A percentile compares a stretch with the other conserved stretches of the same genome.
These are phyloP conservation scores for Pomacea maculata DNA, from an alignment of 1,140 invertebrate species.

Conservation along the genomic window DNA sequence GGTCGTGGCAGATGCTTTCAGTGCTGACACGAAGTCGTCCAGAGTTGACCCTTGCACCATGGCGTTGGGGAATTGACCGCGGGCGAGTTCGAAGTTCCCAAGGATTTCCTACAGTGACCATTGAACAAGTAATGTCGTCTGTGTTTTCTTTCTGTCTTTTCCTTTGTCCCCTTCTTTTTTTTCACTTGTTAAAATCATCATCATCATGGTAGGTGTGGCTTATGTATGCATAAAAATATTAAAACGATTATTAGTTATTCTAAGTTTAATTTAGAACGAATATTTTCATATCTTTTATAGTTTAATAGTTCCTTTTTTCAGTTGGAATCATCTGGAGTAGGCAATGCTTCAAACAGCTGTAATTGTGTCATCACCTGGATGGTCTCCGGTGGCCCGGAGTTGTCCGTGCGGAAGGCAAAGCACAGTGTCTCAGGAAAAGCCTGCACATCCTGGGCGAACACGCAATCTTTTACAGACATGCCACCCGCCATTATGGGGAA, in stretches of 20 bases:
- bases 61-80: conserved; percentile 53
- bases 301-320: neutral
- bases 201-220: no score
- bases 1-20: conserved; percentile 33
- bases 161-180: no score
- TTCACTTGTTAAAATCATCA: no score
- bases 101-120: conserved; percentile 47
- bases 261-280: neutral
- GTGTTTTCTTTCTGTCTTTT: no score
- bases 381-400: conserved; percentile 49
- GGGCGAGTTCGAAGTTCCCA: conserved; percentile 48
- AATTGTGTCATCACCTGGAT: conserved; percentile 28
- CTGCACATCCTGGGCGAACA: conserved; percentile 32
- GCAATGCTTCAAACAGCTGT: neutral
- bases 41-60: conserved; percentile 47
- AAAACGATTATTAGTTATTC: neutral
- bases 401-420: conserved; percentile 58
- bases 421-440: conserved; percentile 49
- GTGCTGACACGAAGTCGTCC: conserved; percentile 47
- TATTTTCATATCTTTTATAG: neutral
- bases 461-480: conserved; percentile 49
- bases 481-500: conserved; percentile 45
- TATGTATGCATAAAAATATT: no score
- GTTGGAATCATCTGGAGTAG: neutral
- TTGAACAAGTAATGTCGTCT: no score